These are phyloP conservation scores for Nycticorax nycticorax DNA, from an alignment of 2,113 vertebrate species.

Conservation along the genomic window DNA sequence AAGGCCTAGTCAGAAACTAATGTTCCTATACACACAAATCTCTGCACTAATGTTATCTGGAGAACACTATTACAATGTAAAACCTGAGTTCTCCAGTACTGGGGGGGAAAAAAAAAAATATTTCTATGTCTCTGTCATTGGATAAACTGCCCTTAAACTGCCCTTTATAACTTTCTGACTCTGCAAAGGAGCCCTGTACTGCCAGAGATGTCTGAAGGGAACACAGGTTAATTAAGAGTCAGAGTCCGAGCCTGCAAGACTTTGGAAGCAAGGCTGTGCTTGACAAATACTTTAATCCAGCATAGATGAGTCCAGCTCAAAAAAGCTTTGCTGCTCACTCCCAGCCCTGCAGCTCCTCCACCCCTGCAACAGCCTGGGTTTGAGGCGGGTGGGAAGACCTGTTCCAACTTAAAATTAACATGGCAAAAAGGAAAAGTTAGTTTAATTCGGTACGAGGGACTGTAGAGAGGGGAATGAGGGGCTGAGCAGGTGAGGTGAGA, in stretches of 20 bases:
- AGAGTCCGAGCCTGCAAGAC: not conserved
- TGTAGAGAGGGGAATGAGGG: not conserved
- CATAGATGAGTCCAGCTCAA: not conserved
- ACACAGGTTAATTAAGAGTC: not conserved
- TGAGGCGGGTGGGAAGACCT: fast-evolving
- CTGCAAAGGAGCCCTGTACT: not conserved
- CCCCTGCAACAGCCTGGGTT: not conserved
- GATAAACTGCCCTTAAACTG: not conserved
- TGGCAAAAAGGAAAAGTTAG: not conserved
- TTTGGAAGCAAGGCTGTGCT: not conserved
- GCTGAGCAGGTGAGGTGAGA: not conserved
- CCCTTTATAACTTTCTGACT: not conserved
- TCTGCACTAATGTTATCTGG: not conserved
- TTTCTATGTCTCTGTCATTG: not conserved
- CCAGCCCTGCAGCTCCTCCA: not conserved
- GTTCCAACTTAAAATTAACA: not conserved
- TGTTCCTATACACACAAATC: not conserved
- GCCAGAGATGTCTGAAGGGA: not conserved
- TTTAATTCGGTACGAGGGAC: not conserved
- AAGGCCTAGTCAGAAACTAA: not conserved
- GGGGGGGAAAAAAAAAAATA: not conserved
- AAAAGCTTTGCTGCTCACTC: not conserved
- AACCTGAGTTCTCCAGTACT: not conserved
- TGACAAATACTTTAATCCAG: not conserved
- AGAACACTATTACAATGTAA: not conserved